Percentiles rank a stretch among this genome's conserved stretches.
Evolutionary conservation across 2,113 vertebrate species (phyloP).

Genomic region (Otocyon megalotis): DNA sequence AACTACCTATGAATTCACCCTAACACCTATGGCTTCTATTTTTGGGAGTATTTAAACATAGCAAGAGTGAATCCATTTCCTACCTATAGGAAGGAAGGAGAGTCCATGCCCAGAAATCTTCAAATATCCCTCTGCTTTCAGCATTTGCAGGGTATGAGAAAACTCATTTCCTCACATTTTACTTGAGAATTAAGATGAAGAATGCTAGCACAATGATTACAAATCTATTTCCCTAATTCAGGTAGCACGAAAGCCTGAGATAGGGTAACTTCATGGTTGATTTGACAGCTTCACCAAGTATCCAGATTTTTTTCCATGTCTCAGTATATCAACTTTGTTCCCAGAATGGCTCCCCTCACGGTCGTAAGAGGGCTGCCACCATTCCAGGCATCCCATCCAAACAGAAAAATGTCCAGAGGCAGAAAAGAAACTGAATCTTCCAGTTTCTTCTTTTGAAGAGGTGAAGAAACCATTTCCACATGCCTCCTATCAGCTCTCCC

Average conservation of each 20-base stretch:
- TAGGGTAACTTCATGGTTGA: background rate
- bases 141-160: background rate
- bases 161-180: background rate
- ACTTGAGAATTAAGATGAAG: background rate
- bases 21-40: background rate
- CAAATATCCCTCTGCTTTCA: background rate
- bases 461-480: background rate
- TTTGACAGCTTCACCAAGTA: background rate
- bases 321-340: background rate
- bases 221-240: background rate
- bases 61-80: background rate
- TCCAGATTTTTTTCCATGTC: background rate
- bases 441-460: background rate
- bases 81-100: constrained; percentile 1
- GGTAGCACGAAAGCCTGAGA: background rate
- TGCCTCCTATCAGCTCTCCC: background rate
- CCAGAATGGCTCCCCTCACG: background rate
- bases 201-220: background rate
- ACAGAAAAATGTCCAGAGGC: background rate
- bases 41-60: background rate
- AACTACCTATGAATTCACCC: background rate
- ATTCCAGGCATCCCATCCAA: background rate
- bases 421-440: background rate
- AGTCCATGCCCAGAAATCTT: background rate
- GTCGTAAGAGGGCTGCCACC: background rate